Conservation (phyloP, 2,888 invertebrate genomes). For the Pterobdella sp. region DNA sequence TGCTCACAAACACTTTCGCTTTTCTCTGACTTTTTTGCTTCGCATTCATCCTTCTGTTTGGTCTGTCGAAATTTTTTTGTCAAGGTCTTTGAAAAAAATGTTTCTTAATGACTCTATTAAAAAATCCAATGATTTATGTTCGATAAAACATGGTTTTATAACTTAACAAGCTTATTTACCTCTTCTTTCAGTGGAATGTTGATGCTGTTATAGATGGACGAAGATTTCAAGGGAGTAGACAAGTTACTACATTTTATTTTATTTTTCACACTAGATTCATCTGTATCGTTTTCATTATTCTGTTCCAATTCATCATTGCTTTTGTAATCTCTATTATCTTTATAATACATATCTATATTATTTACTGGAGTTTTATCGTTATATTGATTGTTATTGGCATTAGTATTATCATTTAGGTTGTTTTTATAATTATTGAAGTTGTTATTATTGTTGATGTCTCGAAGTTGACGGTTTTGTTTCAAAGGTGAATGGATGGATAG, state of each 20-base stretch:
- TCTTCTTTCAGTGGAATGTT: not conserved
- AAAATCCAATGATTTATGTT: too few species aligned
- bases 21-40: not conserved
- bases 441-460: constrained; percentile 12
- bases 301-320: not conserved
- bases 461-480: not conserved
- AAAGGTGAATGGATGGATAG: constrained; percentile 13
- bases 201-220: constrained; percentile 4
- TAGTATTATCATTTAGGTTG: not conserved
- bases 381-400: not conserved
- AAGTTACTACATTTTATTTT: not conserved
- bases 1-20: not conserved
- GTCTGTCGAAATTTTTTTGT: not conserved
- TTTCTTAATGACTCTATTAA: too few species aligned
- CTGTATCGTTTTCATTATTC: not conserved
- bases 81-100: too few species aligned
- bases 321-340: not conserved
- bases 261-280: not conserved
- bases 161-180: too few species aligned
- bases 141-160: too few species aligned
- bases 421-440: constrained; percentile 1
- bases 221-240: constrained; percentile 11
- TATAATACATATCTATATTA: not conserved
- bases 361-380: not conserved
- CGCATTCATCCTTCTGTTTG: not conserved